Base-by-base conservation (phyloP, 2,888 invertebrate genomes). In the Nebria salina region DNA sequence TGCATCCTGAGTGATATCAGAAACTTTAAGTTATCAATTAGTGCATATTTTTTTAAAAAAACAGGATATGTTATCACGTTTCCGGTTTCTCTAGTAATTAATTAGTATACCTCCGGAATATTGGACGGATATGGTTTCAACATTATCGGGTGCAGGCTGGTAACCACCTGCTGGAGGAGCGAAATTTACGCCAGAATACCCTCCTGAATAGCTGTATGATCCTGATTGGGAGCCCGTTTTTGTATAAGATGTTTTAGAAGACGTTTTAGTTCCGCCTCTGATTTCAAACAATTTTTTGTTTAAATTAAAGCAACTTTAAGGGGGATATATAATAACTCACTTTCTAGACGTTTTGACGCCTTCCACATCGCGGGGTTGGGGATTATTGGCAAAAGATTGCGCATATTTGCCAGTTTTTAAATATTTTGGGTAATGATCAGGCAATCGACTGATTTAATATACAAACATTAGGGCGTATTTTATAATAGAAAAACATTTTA, bases 1-100 rank as follows among this genome's bases (percentile, higher is more conserved):
- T 83, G 82, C 89, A 89, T 72, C 88, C 89, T 89, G 82, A 70
- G 34, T 34, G 34, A 34, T 34, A 34, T 34, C 34, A 34, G 34
- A 34, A 34, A 34, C 34, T 75, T 65, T 11, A 75, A 11, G 15
- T 74, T 74, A 43, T 15, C 20, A 74, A 26, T n/a, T 72, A 15
- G 25, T 25, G 25, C 15, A 68, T 68, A 15, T 65, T 65, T 65
- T 7, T 65, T 65, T n/a, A 65, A 65, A 65, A 65, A 65, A 65
- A 65, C 13, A 65, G 15, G 15, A n/a, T 65, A 7, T n/a, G 15
- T 65, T 34, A 34, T 34, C 34, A 34, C 34, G 5, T 34, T 34
- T 70, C 70, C 70, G 54, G 54, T 54, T 70, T 25, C 26, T 8
- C 70, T 70, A 20, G 20, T 20, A 70, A 70, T 54, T 54, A 54